Conservation (phyloP, 2,888 invertebrate species). For the Cryptops parisi region DNA sequence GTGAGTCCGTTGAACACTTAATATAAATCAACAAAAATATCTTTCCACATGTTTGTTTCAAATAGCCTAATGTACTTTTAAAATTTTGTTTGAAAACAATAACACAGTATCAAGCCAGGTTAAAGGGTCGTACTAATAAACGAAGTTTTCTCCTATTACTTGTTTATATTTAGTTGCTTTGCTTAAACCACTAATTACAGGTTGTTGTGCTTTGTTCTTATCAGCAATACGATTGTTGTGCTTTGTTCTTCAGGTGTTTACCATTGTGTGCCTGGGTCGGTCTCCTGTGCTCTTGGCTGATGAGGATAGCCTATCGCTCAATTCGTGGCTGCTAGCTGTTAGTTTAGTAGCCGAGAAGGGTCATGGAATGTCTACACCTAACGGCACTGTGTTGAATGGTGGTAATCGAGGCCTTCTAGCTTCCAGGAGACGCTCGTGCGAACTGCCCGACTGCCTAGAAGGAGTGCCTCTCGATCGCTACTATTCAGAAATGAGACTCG, state of each 20-base stretch:
- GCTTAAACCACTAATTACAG: too few species aligned
- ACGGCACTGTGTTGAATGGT: not conserved
- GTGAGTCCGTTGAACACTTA: too few species aligned
- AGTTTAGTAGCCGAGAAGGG: slow-evolving; percentile 15
- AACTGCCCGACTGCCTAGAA: slow-evolving; percentile 14
- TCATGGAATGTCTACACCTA: not conserved
- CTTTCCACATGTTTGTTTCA: too few species aligned
- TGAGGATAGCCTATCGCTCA: slow-evolving; percentile 13
- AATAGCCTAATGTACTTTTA: too few species aligned
- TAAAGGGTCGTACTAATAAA: too few species aligned
- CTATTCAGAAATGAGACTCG: slow-evolving; percentile 15
- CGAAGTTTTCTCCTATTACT: too few species aligned
- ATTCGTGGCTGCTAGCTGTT: slow-evolving; percentile 17
- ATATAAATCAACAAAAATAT: too few species aligned
- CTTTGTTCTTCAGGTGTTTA: slow-evolving; percentile 12
- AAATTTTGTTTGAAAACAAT: too few species aligned
- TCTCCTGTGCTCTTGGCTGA: slow-evolving; percentile 16
- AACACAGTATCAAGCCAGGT: too few species aligned
- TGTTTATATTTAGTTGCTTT: too few species aligned
- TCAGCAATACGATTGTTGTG: too few species aligned
- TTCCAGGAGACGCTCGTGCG: slow-evolving; percentile 6
- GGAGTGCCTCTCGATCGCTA: slow-evolving; percentile 11
- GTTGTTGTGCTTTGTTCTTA: too few species aligned
- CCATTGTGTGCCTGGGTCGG: slow-evolving; percentile 14
- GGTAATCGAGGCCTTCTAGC: not conserved